Base-by-base conservation (phyloP, 2,888 invertebrate species). In the Orchestes rusci region DNA sequence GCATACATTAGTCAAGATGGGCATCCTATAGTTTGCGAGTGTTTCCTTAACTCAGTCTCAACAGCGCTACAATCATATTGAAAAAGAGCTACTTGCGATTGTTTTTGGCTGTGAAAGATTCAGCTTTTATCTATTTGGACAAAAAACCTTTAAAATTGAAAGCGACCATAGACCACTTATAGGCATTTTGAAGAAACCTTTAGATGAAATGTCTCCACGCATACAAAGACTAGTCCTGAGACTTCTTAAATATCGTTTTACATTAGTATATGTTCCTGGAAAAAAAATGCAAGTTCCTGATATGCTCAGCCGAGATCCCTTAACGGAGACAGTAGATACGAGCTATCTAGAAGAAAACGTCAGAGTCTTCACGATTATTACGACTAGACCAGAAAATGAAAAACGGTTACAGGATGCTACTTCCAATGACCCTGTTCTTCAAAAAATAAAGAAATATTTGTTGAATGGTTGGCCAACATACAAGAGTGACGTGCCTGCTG, bases 31-130 rank as follows among this genome's bases (percentile, higher is more conserved):
- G 43, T 52, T 40, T 47, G 48, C 52, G 10, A 50, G 48, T 18
- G 45, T 45, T 7, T 48, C 54, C 4, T 42, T 55, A 16, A 55
- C 44, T 17, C 31, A 28, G 5, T 39, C 46, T 8, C 53, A 55
- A 30, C 39, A 53, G 47, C 44, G 51, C 27, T 59, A 58, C 33
- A 51, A 39, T 15, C 39, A 39, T n/a, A 39, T 59, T 4, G 57
- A 60, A 46, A 59, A 60, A 45, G 57, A 61, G 46, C 42, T 58
- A 23, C 27, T 59, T 3, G 55, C 56, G 10, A 46, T 59, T 5
- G 54, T 54, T 4, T 56, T 42, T 45, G 58, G 53, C 15, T 56
- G 56, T 45, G 48, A 55, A 30, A 23, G 43, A 17, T 55, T 56
- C 30, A 27, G 49, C 28, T 51, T 50, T 43, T 56, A 54, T 19